Conservation (phyloP, 2,888 invertebrate genomes). For the Drosophila nr. perissopoda region DNA sequence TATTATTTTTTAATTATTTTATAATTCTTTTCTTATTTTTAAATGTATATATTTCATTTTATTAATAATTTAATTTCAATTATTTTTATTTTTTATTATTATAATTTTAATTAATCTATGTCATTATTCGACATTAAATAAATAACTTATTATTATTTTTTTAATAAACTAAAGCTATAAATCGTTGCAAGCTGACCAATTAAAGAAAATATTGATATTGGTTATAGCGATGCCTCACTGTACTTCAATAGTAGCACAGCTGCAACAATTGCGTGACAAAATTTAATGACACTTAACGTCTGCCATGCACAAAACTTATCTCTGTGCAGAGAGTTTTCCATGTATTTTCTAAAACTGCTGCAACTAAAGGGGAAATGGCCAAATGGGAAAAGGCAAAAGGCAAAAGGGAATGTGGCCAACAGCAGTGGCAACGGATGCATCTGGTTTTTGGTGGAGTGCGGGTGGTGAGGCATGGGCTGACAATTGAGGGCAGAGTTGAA, state of each 20-base stretch:
- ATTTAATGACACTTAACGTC: constrained; percentile 68
- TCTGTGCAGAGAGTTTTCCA: constrained; percentile 41
- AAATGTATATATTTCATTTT: neutral
- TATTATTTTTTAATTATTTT: neutral
- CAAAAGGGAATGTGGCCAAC: constrained; percentile 6
- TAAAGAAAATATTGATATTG: neutral
- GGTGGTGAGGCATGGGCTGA: constrained; percentile 5
- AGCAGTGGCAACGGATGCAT: constrained; percentile 41
- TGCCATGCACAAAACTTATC: constrained; percentile 56
- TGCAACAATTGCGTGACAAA: constrained; percentile 56
- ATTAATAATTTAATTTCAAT: neutral
- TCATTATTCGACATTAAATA: neutral
- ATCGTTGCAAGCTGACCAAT: neutral
- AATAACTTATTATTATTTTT: neutral
- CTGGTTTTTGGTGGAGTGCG: constrained; percentile 12
- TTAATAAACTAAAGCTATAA: neutral
- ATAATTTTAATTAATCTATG: too few species aligned
- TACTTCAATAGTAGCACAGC: constrained; percentile 22
- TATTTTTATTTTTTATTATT: neutral
- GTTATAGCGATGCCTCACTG: constrained; percentile 20
- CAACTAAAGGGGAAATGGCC: constrained; percentile 19
- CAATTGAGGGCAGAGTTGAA: constrained; percentile 65
- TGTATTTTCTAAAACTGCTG: constrained; percentile 61
- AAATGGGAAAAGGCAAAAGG: constrained; percentile 3
- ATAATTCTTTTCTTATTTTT: neutral